These are phyloP conservation scores for Apeltes quadracus DNA, from an alignment of 2,113 vertebrate species.

Conservation along the genomic window DNA sequence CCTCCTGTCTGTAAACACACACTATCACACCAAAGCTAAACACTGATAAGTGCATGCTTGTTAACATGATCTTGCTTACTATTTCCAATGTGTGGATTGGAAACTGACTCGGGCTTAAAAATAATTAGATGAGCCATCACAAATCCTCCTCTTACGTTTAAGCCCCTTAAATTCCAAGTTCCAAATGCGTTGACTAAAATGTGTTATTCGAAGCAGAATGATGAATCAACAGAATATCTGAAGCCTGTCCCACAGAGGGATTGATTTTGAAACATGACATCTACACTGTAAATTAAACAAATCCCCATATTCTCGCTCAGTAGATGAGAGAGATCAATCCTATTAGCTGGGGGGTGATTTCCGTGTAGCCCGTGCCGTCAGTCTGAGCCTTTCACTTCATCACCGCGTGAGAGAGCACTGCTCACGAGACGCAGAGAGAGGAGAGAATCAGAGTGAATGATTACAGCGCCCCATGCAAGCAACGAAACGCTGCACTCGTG, in stretches of 20 bases:
- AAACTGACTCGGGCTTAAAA: neutral
- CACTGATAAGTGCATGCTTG: neutral
- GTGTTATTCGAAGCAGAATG: neutral
- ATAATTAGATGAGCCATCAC: neutral
- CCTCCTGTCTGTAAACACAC: too few relatives aligned
- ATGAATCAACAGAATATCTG: neutral
- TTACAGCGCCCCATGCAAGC: constrained; percentile 11
- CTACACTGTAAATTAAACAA: neutral
- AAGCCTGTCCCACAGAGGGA: neutral
- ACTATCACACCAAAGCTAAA: neutral
- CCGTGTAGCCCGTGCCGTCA: neutral
- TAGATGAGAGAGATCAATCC: constrained; percentile 7
- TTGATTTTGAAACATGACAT: neutral
- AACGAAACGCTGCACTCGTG: neutral
- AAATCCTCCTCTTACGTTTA: neutral
- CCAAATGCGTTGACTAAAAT: neutral
- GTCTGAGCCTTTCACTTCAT: constrained; percentile 1
- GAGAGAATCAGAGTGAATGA: constrained; percentile 9
- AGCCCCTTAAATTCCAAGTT: neutral
- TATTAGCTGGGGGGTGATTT: constrained; percentile 18
- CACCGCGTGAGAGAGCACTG: neutral
- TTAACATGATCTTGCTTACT: neutral
- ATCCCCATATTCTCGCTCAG: neutral
- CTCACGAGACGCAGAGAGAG: neutral
- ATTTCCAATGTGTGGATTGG: neutral